Evolutionary conservation across 2,113 vertebrate genomes (phyloP).

Genomic region (Cebidichthys violaceus): DNA sequence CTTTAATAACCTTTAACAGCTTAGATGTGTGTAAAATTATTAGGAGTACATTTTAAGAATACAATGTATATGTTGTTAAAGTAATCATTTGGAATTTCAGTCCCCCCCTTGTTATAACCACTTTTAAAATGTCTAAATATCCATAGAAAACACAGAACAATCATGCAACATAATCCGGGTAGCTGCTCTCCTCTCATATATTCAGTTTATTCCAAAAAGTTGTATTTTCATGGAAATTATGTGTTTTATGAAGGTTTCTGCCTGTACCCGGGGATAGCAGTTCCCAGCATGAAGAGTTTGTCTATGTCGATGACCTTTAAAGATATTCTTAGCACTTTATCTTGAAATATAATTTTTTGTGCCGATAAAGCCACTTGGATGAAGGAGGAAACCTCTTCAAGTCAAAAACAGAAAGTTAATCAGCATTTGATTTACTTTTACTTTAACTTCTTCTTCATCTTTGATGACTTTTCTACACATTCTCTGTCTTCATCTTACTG

Average conservation of each 20-base stretch:
- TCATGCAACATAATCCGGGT: background rate
- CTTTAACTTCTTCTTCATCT: too few relatives aligned
- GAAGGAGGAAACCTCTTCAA: background rate
- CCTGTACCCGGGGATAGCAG: background rate
- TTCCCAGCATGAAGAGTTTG: background rate
- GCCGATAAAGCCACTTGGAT: background rate
- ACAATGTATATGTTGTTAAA: background rate
- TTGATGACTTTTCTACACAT: background rate
- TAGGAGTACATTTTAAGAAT: constrained; percentile 4
- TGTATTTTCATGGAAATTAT: constrained; percentile 8
- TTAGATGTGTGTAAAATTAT: constrained; percentile 7
- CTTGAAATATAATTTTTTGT: background rate
- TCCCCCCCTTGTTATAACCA: background rate
- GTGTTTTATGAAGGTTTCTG: background rate
- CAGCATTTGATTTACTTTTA: background rate
- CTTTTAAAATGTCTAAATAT: background rate
- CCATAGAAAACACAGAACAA: background rate
- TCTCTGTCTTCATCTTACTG: background rate
- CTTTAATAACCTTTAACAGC: constrained; percentile 46
- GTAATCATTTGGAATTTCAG: background rate
- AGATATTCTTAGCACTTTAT: background rate
- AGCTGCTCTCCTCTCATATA: background rate
- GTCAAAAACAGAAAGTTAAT: background rate
- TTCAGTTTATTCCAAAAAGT: background rate
- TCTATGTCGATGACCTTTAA: background rate